phyloP scores from a whole-genome alignment of 2,797 vertebrate species.

The Buceros bicornis region DNA sequence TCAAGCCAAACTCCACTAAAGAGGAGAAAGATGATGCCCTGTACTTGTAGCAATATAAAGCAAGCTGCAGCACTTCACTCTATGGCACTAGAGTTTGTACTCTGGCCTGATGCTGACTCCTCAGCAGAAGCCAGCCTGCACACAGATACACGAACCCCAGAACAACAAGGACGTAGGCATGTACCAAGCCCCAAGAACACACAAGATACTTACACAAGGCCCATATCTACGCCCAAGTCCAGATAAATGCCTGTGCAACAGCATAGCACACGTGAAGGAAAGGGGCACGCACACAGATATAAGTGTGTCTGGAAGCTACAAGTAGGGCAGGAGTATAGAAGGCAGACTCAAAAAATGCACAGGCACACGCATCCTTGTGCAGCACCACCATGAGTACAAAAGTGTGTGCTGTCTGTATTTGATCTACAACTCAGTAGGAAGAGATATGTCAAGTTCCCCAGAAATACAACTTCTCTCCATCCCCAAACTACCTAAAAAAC shows the following conservation, averaged over 20 bases:
- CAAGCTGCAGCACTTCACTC: not conserved
- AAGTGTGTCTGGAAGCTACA: not conserved
- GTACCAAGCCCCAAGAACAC: not conserved
- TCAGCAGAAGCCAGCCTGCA: not conserved
- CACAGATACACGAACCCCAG: not conserved
- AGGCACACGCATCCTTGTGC: not conserved
- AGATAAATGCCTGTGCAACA: not conserved
- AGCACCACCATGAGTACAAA: not conserved
- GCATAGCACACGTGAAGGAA: not conserved
- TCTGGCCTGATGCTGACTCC: not conserved
- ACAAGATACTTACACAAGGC: not conserved
- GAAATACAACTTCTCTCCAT: not conserved
- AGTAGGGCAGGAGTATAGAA: not conserved
- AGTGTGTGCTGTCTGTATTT: rapidly evolving
- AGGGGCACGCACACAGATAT: not conserved
- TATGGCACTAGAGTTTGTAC: not conserved
- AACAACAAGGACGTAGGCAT: not conserved
- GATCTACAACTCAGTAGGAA: not conserved
- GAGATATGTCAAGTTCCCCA: not conserved
- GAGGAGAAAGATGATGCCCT: not conserved
- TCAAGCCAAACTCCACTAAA: not conserved
- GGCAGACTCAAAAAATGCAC: not conserved
- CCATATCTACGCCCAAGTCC: not conserved
- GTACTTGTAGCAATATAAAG: not conserved
- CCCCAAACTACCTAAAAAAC: not conserved